These are phyloP conservation scores for Cardiocondyla obscurior DNA, from an alignment of 1,140 invertebrate species.

Conservation along the genomic window DNA sequence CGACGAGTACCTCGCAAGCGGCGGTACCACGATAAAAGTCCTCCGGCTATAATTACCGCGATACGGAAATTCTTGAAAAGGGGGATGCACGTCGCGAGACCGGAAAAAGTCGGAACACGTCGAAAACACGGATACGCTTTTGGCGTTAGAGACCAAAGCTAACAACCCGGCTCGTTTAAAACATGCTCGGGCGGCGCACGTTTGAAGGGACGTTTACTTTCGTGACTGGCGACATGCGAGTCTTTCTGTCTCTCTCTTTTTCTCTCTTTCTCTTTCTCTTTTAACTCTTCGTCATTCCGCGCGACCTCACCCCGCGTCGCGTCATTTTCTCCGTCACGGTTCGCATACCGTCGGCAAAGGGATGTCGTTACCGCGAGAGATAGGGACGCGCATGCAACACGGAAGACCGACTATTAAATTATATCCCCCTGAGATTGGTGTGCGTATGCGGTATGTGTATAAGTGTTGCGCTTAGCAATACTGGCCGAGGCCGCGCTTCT, in stretches of 20 bases:
- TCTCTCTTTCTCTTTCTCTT: constrained; percentile 31
- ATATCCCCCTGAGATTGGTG: constrained; percentile 70
- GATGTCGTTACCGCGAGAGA: constrained; percentile 74
- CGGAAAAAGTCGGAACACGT: not conserved
- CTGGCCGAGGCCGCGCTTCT: constrained; percentile 26
- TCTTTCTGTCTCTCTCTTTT: not conserved
- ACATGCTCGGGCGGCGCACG: not conserved
- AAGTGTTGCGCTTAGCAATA: constrained; percentile 8
- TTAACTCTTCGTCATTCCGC: constrained; percentile 60
- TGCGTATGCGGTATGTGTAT: constrained; percentile 11
- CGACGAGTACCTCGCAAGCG: not conserved
- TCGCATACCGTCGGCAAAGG: constrained; percentile 47
- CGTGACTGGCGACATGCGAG: constrained; percentile 31
- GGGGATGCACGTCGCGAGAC: not conserved
- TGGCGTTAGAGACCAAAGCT: not conserved
- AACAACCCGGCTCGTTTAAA: constrained; percentile 27
- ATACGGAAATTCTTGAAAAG: not conserved
- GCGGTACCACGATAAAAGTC: not conserved
- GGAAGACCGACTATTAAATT: constrained; percentile 80
- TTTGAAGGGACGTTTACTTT: constrained; percentile 63
- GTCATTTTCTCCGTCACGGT: constrained; percentile 56
- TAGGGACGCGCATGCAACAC: constrained; percentile 73
- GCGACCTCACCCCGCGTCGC: constrained; percentile 58
- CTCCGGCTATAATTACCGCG: constrained; percentile 14
- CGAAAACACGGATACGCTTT: constrained; percentile 3